A percentile compares a stretch with the other conserved stretches of the same genome.
Conservation (phyloP, 92 coral and sea anemone genomes). For the Plumapathes pennacea region DNA sequence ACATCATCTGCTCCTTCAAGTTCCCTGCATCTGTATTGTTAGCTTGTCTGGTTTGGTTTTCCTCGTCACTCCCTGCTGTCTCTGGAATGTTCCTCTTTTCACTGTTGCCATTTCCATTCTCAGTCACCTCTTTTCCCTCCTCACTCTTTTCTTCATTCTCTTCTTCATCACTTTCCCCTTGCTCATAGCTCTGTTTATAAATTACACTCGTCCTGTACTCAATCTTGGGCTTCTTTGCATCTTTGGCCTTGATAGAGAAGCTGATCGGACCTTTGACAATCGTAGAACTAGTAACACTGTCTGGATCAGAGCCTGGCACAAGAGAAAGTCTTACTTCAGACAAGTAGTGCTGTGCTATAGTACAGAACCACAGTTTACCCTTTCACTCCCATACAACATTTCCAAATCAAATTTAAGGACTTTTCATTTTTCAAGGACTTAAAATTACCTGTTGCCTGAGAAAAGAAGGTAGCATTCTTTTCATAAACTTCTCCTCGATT, state of each 20-base stretch:
- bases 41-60: slow-evolving; percentile 3
- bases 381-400: too few relatives aligned
- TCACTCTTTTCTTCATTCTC: slow-evolving; percentile 42
- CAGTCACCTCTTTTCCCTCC: slow-evolving; percentile 28
- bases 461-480: too few relatives aligned
- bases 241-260: slow-evolving; percentile 89
- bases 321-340: too few relatives aligned
- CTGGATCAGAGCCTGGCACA: too few relatives aligned
- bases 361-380: too few relatives aligned
- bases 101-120: slow-evolving; percentile 1
- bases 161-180: slow-evolving; percentile 90
- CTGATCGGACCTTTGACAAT: slow-evolving; percentile 84
- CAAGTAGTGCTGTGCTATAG: too few relatives aligned
- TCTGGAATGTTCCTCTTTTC: slow-evolving; percentile 16
- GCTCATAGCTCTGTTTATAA: slow-evolving; percentile 86
- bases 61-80: slow-evolving; percentile 2
- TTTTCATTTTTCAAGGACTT: too few relatives aligned
- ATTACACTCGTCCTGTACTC: slow-evolving; percentile 89
- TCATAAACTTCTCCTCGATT: too few relatives aligned
- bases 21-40: too few relatives aligned
- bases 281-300: too few relatives aligned
- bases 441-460: too few relatives aligned
- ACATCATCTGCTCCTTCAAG: slow-evolving; percentile 52
- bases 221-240: slow-evolving; percentile 74
- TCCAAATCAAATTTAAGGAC: too few relatives aligned